Evolutionary conservation across 1,140 invertebrate species (phyloP), one percentile per base, ranked within the genome.

Genomic region (Drosophila punjabiensis): DNA sequence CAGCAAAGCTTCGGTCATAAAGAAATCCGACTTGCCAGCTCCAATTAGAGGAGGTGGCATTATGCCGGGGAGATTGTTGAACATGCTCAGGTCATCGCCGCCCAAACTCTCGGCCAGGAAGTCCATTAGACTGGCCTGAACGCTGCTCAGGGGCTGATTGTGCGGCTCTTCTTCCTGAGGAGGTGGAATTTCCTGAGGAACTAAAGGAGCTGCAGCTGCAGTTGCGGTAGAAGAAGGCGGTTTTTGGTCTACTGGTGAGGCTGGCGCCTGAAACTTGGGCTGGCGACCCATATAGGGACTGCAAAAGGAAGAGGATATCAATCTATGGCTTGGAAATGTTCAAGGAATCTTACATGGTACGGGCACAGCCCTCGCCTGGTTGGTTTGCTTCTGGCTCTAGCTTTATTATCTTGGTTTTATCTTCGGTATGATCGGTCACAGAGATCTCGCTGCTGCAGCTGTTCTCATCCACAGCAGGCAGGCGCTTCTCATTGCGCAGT

Each of bases 231-330:
- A 13, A 14, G 24, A 13, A 8, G 43, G 13, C 1, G 9, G 20
- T n/a, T 24, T 24, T 20, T 53, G 13, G 2, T 50, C 24, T 1
- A 41, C n/a, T 9, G 47, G 45, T 11, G 35, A 28, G 16, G 39
- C 61, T 4, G 33, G 16, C 1, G 47, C 4, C 16, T 32, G 56
- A 24, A 48, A 0, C 56, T 83, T 88, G 2, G 92, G 89, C 33
- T 45, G 50, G 32, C 91, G 69, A 13, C 92, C 86, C 92, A 92
- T 93, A 18, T 91, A 93, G 1, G 92, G 92, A 59, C 92, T 93
- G 18, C 5, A 79, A 73, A 16, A 1, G 2, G 1, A 11, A 28
- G 35, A 18, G 2, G 3, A 60, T 48, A 18, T 16, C 7, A 45
- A 33, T 55, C 9, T 33, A 20, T 3, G 10, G 2, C 1, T 5